phyloP scores from a whole-genome alignment of 2,797 vertebrate species.

The Ctenosaura bakeri region DNA sequence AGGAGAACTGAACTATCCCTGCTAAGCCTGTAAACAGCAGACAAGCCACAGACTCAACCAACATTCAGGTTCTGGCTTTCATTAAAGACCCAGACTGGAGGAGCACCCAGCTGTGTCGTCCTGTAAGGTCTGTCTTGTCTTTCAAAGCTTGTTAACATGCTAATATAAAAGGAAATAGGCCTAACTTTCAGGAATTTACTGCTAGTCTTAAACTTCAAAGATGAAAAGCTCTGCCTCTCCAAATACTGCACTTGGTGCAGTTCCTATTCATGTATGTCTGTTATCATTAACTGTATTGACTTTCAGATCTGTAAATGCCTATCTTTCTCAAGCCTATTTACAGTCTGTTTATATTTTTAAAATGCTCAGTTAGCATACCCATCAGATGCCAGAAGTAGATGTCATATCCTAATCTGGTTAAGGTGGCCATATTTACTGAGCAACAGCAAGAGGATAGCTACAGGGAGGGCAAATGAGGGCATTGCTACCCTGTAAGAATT shows the following conservation, averaged over 20 bases:
- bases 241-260: not conserved
- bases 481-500: too few species aligned
- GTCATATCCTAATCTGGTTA: too few species aligned
- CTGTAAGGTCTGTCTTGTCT: constrained; percentile 82
- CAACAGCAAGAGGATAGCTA: too few species aligned
- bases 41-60: constrained; percentile 68
- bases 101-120: constrained; percentile 84
- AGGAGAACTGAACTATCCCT: constrained; percentile 76
- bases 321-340: not conserved
- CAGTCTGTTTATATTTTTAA: not conserved
- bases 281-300: constrained; percentile 19
- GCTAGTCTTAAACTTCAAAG: constrained; percentile 87
- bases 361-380: not conserved
- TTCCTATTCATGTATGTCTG: not conserved
- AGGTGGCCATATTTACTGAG: not conserved
- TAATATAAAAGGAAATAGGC: constrained; percentile 85
- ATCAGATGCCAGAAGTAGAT: not conserved
- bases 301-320: constrained; percentile 13
- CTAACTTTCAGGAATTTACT: constrained; percentile 86
- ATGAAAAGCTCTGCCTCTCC: constrained; percentile 63
- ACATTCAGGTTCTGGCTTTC: constrained; percentile 77
- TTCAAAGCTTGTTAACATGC: constrained; percentile 86
- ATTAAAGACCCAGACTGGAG: constrained; percentile 80
- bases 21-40: constrained; percentile 80
- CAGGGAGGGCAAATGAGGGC: too few species aligned